Evolutionary conservation across 2,797 vertebrate species (phyloP), one percentile per base, ranked within the genome.

Genomic region (Alosa sapidissima): DNA sequence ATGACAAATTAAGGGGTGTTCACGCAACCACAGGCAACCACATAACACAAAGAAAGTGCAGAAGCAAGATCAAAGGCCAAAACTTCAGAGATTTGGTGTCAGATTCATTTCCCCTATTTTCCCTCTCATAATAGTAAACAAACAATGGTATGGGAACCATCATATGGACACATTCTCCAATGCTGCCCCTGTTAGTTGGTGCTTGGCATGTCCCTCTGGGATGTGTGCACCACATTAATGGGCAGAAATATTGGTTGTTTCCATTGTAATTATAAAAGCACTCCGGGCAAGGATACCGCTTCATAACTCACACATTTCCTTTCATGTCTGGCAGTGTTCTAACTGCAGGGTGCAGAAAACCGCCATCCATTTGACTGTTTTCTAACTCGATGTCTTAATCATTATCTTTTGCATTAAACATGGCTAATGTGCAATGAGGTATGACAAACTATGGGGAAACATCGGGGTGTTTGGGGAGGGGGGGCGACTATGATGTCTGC

Each of bases 251-350:
- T 51, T 51, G 82, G 92, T 88, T 88, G 89, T 89, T 89, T 91
- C 90, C 90, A 90, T 89, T 94, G 91, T 93, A 94, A 95, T 95
- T 94, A 94, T 93, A 91, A 92, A 93, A 92, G 83, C 90, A 92
- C 93, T 93, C 83, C 89, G 87, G 93, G 94, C 92, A 84, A 91
- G 89, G 91, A 89, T 84, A 84, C 87, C 83, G 86, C 84, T 68
- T 75, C 87, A 89, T 92, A 91, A 92, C 89, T 93, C 91, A 92
- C 92, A 88, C 84, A 90, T 91, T 91, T 92, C 87, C 87, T 90
- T 90, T 90, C 89, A 87, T 90, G 89, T 88, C 85, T 83, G 62
- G n/a, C 36, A 85, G 86, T 81, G 48, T 90, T 91, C 88, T 89
- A 88, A 89, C 90, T 90, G 81, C 86, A 85, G 88, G 86, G 87